Evolutionary conservation across 2,888 invertebrate genomes (phyloP), one percentile per base, ranked within the genome.

Genomic region (Lasioglossum malachurum): DNA sequence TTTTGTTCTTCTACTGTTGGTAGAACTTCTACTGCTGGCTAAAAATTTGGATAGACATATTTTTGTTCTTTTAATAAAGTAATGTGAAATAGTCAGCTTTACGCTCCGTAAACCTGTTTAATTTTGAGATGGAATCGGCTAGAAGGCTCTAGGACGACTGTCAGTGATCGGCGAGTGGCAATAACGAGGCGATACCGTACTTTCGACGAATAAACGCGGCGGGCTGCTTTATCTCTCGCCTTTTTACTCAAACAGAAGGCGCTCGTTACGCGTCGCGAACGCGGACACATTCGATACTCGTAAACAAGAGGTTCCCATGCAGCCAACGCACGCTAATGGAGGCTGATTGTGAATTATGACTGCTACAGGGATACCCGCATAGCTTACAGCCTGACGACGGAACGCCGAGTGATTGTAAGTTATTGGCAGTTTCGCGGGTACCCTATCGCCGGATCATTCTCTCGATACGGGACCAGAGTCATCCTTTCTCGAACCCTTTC

Each of bases 291-390:
- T 80, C 67, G 38, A 38, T 31, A 53, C 75, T 67, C 81, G 78
- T 84, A 86, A 81, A 86, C 75, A 86, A 81, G 75, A 76, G 64
- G 76, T 86, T 86, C 84, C 78, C 84, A 41, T 74, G 71, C 64
- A 75, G 57, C 23, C 64, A 38, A n/a, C 57, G 78, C 67, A 44
- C 69, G 78, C 75, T 84, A 82, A 82, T 82, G 84, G 82, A 82
- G 72, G 75, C 67, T 87, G 83, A 87, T 87, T 87, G 87, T 82
- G 79, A 87, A 84, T 84, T 84, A 84, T 81, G 76, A 77, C 35
- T 23, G 83, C 76, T 44, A 53, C 76, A 41, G 69, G 81, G 67
- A 81, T 74, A 74, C 53, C 77, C 82, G 82, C 83, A 83, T 81
- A 83, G 83, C 80, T 83, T 83, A 81, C 73, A 46, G 72, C 49